Percentiles rank a stretch among this genome's conserved stretches.
phyloP scores from a whole-genome alignment of 2,888 invertebrate species.

The Notodonta dromedarius region DNA sequence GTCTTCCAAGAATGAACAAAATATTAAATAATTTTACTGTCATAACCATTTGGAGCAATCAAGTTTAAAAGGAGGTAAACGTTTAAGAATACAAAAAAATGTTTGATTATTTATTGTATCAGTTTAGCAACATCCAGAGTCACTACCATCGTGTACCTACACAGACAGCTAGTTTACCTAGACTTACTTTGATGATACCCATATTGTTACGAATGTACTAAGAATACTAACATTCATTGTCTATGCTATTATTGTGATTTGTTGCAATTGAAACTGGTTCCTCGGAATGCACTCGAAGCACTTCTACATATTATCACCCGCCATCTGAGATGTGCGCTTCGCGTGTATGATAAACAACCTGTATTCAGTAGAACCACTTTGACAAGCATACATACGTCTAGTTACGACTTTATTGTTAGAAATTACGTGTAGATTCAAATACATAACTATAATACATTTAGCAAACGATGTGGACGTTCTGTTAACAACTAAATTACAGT shows the following conservation, averaged over 20 bases:
- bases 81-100: too few relatives aligned
- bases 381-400: background rate
- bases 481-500: background rate
- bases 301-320: slow-evolving; percentile 46
- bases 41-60: background rate
- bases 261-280: slow-evolving; percentile 68
- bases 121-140: too few relatives aligned
- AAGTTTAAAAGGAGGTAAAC: background rate
- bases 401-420: slow-evolving; percentile 6
- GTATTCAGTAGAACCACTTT: slow-evolving; percentile 22
- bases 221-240: slow-evolving; percentile 15
- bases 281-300: slow-evolving; percentile 62
- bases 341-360: slow-evolving; percentile 45
- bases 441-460: background rate
- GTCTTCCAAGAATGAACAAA: slow-evolving; percentile 26
- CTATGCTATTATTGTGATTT: slow-evolving; percentile 32
- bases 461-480: background rate
- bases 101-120: too few relatives aligned
- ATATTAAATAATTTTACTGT: slow-evolving; percentile 1
- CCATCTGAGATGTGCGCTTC: slow-evolving; percentile 45
- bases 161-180: background rate
- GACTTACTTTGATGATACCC: background rate
- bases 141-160: too few relatives aligned
- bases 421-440: background rate
- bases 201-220: slow-evolving; percentile 14